phyloP scores from a whole-genome alignment of 2,888 invertebrate species.

The Fragum fragum region DNA sequence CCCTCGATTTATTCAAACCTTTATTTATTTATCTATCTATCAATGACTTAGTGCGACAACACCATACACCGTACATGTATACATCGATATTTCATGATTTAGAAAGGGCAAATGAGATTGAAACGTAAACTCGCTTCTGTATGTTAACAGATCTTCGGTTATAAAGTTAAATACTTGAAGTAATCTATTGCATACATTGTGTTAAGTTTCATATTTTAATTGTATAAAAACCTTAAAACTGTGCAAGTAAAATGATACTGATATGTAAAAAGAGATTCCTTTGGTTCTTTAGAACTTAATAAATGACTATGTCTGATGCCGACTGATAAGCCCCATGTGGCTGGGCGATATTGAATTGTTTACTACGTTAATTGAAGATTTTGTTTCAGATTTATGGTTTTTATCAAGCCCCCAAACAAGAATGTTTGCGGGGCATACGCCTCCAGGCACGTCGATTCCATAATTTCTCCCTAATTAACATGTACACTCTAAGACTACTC shows the following conservation, averaged over 20 bases:
- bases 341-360: conserved; percentile 28
- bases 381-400: conserved; percentile 27
- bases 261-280: neutral
- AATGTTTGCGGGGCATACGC: neutral
- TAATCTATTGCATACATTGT: too few species aligned
- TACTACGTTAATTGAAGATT: conserved; percentile 25
- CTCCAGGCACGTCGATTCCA: neutral
- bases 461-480: neutral
- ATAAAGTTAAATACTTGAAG: too few species aligned
- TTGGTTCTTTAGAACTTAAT: conserved; percentile 5
- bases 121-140: too few species aligned
- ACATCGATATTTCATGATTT: too few species aligned
- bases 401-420: neutral
- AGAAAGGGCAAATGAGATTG: too few species aligned
- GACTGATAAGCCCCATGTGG: conserved; percentile 24
- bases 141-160: too few species aligned
- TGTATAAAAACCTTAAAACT: too few species aligned
- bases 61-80: too few species aligned
- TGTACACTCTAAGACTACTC: neutral
- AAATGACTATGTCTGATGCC: conserved; percentile 21
- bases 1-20: too few species aligned
- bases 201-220: too few species aligned
- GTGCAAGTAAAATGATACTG: neutral
- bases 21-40: too few species aligned
- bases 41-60: too few species aligned